Evolutionary conservation across 2,888 invertebrate species (phyloP), one percentile per base, ranked within the genome.

Genomic region (Brachycybe producta): DNA sequence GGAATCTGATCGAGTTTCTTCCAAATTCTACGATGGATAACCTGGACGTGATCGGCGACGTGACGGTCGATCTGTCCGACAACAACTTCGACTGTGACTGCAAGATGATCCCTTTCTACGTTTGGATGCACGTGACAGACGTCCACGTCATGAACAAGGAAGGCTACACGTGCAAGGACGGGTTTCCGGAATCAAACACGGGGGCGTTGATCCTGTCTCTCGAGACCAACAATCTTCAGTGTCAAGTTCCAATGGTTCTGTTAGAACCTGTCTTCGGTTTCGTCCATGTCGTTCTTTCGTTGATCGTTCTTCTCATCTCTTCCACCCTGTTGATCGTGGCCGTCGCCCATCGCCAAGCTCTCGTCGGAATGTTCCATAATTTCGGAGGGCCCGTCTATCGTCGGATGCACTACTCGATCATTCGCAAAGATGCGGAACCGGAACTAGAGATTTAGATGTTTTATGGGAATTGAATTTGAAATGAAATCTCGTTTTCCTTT

Each of bases 401-500:
- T 61, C 79, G 80, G 62, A 81, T 82, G 32, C 79, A 80, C 55
- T 82, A 82, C 59, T 80, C 80, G 1, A 78, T 79, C 7, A 81
- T 82, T 15, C 48, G 42, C n/a, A 49, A 49, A 21, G 32, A 23
- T 40, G 24, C 28, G 8, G 41, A 40, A 3, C 40, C 32, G 27
- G 49, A 49, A 30, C 30, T 49, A 34, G 49, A 49, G 40, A 24
- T 49, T 24, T 49, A 41, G 13, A n/a, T n/a, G n/a, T n/a, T n/a
- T n/a, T n/a, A n/a, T n/a, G n/a, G n/a, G n/a, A n/a, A n/a, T n/a
- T n/a, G n/a, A n/a, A n/a, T n/a, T n/a, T n/a, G n/a, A n/a, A n/a
- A n/a, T n/a, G n/a, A n/a, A n/a, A n/a, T n/a, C n/a, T n/a, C n/a
- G n/a, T n/a, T n/a, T n/a, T n/a, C n/a, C n/a, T n/a, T n/a, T n/a